Percentiles rank a stretch among this genome's conserved stretches.
Evolutionary conservation across 2,888 invertebrate species (phyloP).

Genomic region (Mongoloraphidia duomilia): DNA sequence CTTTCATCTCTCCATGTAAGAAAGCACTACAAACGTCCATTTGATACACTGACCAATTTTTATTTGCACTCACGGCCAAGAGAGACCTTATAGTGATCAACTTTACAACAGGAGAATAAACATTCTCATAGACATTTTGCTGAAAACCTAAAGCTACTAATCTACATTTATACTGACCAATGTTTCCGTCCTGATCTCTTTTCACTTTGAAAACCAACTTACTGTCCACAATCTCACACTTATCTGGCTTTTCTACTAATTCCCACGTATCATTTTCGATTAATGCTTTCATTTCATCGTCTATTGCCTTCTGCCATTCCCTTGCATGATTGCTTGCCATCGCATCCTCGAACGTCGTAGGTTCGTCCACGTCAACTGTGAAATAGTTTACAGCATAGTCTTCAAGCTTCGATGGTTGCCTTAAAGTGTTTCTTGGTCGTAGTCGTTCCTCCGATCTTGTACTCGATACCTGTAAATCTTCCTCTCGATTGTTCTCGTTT

Average conservation of each 20-base stretch:
- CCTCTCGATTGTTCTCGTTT: too few relatives aligned
- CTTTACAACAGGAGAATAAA: too few relatives aligned
- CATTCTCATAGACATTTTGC: slow-evolving; percentile 1
- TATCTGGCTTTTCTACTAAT: background rate
- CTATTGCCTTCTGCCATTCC: background rate
- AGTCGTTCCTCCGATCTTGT: too few relatives aligned
- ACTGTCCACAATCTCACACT: background rate
- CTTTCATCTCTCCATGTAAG: background rate
- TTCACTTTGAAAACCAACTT: too few relatives aligned
- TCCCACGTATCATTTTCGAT: too few relatives aligned
- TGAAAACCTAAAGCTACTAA: background rate
- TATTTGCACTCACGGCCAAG: slow-evolving; percentile 2
- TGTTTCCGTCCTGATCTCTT: background rate
- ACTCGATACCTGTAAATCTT: too few relatives aligned
- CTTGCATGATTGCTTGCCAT: background rate
- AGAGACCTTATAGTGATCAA: slow-evolving; percentile 1
- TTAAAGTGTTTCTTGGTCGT: too few relatives aligned
- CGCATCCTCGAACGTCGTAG: slow-evolving; percentile 1
- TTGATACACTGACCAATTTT: slow-evolving; percentile 6
- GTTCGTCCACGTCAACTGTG: slow-evolving; percentile 4
- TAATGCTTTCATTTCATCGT: background rate
- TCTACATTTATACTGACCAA: background rate
- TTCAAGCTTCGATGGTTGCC: slow-evolving; percentile 1
- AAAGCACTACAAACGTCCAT: too few relatives aligned
- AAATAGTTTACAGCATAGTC: slow-evolving; percentile 1